Percentiles rank a stretch among this genome's conserved stretches.
Conservation (phyloP, 2,797 vertebrate species). For the Microchirus variegatus region DNA sequence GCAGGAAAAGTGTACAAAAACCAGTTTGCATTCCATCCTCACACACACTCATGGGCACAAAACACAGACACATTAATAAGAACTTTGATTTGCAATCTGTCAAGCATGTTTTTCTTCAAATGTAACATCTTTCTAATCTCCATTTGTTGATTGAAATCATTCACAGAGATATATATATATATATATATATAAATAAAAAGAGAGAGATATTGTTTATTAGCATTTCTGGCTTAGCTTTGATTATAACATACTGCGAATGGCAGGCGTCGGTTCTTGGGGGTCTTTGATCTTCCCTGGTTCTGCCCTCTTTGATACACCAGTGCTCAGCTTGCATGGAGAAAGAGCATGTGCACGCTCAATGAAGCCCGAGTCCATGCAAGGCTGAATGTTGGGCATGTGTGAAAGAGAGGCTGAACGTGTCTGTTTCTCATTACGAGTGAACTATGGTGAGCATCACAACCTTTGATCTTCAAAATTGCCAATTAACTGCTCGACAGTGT, state of each 20-base stretch:
- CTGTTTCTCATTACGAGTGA: constrained; percentile 64
- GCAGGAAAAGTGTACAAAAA: constrained; percentile 15
- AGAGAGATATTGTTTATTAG: constrained; percentile 16
- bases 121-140: too few relatives aligned
- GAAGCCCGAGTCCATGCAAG: constrained; percentile 20
- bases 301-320: constrained; percentile 65
- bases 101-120: too few relatives aligned
- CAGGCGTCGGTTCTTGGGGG: constrained; percentile 36
- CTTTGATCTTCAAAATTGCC: constrained; percentile 65
- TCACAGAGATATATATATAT: constrained; percentile 10
- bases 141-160: neutral
- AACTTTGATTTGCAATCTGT: too few relatives aligned
- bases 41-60: constrained; percentile 13
- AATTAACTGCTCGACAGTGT: constrained; percentile 52
- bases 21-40: constrained; percentile 4
- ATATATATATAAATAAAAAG: too few relatives aligned
- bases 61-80: neutral
- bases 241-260: constrained; percentile 45
- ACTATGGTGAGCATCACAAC: constrained; percentile 41
- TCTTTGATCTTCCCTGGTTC: constrained; percentile 69
- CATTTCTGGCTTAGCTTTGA: constrained; percentile 5
- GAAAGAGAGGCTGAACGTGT: constrained; percentile 26
- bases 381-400: constrained; percentile 15
- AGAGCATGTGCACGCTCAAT: constrained; percentile 28
- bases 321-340: constrained; percentile 35